These are phyloP conservation scores for Trididemnum nubilum DNA, from an alignment of 23 tunicate species.

Conservation along the genomic window DNA sequence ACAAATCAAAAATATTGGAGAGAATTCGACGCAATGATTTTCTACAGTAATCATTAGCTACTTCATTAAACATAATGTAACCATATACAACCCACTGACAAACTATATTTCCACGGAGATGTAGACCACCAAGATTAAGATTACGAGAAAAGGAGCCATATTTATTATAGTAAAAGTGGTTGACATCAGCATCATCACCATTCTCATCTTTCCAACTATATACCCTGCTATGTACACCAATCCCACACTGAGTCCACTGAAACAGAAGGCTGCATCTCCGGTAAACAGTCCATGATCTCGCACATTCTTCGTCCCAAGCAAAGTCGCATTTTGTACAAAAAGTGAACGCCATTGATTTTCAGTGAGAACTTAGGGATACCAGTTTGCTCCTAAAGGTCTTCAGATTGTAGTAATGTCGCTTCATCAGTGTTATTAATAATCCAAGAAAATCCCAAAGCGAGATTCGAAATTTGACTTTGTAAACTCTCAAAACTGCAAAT, in stretches of 20 bases:
- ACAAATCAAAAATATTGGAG: background rate
- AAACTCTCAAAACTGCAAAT: too few relatives aligned
- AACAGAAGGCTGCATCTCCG: background rate
- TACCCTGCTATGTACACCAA: background rate
- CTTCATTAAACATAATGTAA: slow-evolving; percentile 1
- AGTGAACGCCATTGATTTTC: too few relatives aligned
- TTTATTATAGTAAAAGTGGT: background rate
- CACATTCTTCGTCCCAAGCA: background rate
- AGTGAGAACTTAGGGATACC: too few relatives aligned
- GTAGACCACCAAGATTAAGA: background rate
- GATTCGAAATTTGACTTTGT: too few relatives aligned
- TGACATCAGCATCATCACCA: background rate
- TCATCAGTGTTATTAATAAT: too few relatives aligned
- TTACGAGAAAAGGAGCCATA: background rate
- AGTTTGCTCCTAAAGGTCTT: too few relatives aligned
- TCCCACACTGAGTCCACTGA: background rate
- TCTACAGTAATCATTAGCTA: background rate
- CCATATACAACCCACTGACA: slow-evolving; percentile 12
- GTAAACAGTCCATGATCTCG: slow-evolving; percentile 8
- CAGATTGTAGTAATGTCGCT: too few relatives aligned
- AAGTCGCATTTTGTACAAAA: background rate
- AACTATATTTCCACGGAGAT: background rate
- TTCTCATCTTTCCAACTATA: slow-evolving; percentile 6
- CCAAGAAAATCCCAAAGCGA: too few relatives aligned
- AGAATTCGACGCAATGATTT: slow-evolving; percentile 9